phyloP scores from a whole-genome alignment of 2,888 invertebrate genomes.

The Spisula subtruncata region DNA sequence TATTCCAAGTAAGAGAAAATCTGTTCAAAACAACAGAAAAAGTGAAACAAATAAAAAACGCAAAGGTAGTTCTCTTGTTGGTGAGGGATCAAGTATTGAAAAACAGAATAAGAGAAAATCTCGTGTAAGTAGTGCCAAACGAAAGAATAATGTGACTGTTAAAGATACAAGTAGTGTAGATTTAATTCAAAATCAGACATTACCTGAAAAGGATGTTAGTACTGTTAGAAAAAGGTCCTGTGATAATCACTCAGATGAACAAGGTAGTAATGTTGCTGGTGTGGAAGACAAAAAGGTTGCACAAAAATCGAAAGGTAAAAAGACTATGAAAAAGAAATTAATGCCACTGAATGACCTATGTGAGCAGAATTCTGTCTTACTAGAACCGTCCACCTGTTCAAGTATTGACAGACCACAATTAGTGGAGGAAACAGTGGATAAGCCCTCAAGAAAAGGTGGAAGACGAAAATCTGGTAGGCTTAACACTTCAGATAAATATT shows the following conservation, averaged over 20 bases:
- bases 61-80: neutral
- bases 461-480: constrained; percentile 34
- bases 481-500: neutral
- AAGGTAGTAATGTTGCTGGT: neutral
- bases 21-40: constrained; percentile 5
- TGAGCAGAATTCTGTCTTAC: constrained; percentile 71
- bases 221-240: neutral
- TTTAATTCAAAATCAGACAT: neutral
- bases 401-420: constrained; percentile 53
- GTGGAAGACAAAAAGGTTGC: neutral
- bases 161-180: constrained; percentile 2
- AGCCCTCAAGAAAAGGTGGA: constrained; percentile 23
- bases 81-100: neutral
- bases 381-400: constrained; percentile 73
- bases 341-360: constrained; percentile 69
- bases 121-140: neutral
- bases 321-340: constrained; percentile 72
- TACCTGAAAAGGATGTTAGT: neutral
- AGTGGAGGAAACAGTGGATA: constrained; percentile 22
- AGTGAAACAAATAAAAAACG: neutral
- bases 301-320: constrained; percentile 34
- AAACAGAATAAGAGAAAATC: constrained; percentile 23
- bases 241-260: neutral
- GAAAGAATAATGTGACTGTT: neutral
- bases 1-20: constrained; percentile 30